Percentiles rank a stretch among this genome's conserved stretches.
Conservation (phyloP, 2,113 vertebrate species). For the Chaetodon auriga region DNA sequence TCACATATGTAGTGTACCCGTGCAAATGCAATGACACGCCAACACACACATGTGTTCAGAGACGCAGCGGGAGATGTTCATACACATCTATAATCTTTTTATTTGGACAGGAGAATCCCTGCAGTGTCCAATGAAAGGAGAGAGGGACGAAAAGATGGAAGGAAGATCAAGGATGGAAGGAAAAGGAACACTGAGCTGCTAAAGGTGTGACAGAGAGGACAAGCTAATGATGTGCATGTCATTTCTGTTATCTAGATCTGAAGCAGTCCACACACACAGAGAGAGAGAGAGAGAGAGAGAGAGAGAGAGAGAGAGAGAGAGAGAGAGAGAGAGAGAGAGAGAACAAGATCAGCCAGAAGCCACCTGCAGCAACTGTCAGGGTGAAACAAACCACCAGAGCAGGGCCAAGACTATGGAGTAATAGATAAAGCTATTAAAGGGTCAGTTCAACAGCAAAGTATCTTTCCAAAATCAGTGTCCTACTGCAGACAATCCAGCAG, state of each 20-base stretch:
- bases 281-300: no score
- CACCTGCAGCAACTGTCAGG: not conserved
- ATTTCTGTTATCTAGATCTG: not conserved
- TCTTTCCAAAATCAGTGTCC: not conserved
- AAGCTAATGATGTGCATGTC: not conserved
- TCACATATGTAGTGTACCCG: not conserved
- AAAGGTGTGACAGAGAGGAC: not conserved
- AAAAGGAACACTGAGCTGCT: not conserved
- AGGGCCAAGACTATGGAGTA: no score
- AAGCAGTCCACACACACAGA: not conserved
- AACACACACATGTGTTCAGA: slow-evolving; percentile 30
- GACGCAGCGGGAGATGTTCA: not conserved
- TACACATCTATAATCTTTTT: not conserved
- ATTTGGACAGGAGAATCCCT: slow-evolving; percentile 11
- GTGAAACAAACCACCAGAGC: not conserved
- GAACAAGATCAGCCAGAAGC: not conserved
- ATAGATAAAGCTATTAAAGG: not conserved
- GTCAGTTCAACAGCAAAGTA: not conserved
- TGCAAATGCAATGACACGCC: slow-evolving; percentile 20
- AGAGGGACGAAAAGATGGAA: not conserved
- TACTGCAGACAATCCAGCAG: not conserved
- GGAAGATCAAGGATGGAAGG: not conserved
- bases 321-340: no score
- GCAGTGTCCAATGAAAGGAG: slow-evolving; percentile 5
- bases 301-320: no score